Evolutionary conservation across 2,888 invertebrate genomes (phyloP), one percentile per base, ranked within the genome.

Genomic region (Drosophila engyochracea): DNA sequence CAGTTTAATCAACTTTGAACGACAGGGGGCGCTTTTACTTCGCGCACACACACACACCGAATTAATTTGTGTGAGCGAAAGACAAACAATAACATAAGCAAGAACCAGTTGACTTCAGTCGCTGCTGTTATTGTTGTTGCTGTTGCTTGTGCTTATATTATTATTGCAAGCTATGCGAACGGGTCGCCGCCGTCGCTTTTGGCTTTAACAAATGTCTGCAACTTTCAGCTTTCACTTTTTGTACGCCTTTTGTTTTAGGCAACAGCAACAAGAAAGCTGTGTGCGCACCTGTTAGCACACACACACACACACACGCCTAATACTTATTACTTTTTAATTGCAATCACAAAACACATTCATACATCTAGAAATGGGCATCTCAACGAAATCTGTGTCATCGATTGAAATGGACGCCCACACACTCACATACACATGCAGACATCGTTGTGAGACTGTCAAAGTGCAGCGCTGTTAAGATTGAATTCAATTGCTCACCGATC

Each of bases 151-250:
- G 28, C 44, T 31, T 54, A 49, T 64, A 39, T 44, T 59, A 68
- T 70, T 69, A 28, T 67, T 61, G 59, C 54, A 57, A 35, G 59
- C 59, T 35, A 63, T 74, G 65, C 51, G 81, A 82, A 78, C 84
- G 70, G 82, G 87, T 84, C 76, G 84, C 70, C 79, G 84, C 70
- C 63, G 49, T 52, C 61, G 47, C 47, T 55, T 83, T 85, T 79
- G 73, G 73, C 76, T 71, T 68, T 72, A 72, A 44, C 74, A 70
- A 74, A 74, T 47, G 51, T 60, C 70, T 54, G 64, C 81, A 82
- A 83, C 85, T 85, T 85, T 85, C 88, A 88, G 88, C 85, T 85
- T 88, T 85, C 85, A 85, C 85, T 85, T 85, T 76, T 81, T 66
- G 76, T 60, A 59, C 61, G 69, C 69, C 88, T 87, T 84, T 87